Evolutionary conservation across 2,797 vertebrate genomes (phyloP), one percentile per base, ranked within the genome.

Genomic region (Melanotaenia maccullochi): DNA sequence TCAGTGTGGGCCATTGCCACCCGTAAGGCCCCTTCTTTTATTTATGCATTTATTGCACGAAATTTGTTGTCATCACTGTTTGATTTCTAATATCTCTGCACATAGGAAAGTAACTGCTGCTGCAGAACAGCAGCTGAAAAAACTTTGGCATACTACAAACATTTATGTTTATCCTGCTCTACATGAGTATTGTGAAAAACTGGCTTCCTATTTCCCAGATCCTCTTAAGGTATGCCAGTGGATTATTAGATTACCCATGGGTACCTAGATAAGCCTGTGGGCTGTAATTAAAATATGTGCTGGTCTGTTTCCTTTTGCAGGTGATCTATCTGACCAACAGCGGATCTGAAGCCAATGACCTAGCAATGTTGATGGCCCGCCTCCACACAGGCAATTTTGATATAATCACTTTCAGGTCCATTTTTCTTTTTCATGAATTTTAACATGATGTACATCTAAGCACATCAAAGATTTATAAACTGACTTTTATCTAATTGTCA

Each of bases 341-440:
- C 0, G 97, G 97, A 68, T 97, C 97, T 0, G 97, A 99, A 86
- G 97, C 97, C 68, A 99, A 98, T 9, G 98, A 99, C 65, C 82
- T 99, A 49, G 97, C 98, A 0, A 93, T 98, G 93, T 57, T 97
- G 68, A 96, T 99, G 96, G 96, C 98, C 68, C 95, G 97, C 65
- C 69, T 97, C 1, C 84, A 97, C 82, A 96, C 97, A 0, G 88
- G 88, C 33, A 96, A 95, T 87, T 95, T 88, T 33, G 96, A 98
- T 81, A 92, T 99, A 82, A 94, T 99, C 86, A 94, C 89, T 57
- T 93, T 99, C 72, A 96, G 98, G 97, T 99, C 92, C 24, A 28
- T 44, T 18, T 7, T 18, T 77, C 49, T 40, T 22, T 12, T 12
- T 51, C 3, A 25, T n/a, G 8, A 25, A 18, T 14, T 60, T 51